Conservation (phyloP, 2,113 vertebrate genomes). For the Vulpes lagopus region DNA sequence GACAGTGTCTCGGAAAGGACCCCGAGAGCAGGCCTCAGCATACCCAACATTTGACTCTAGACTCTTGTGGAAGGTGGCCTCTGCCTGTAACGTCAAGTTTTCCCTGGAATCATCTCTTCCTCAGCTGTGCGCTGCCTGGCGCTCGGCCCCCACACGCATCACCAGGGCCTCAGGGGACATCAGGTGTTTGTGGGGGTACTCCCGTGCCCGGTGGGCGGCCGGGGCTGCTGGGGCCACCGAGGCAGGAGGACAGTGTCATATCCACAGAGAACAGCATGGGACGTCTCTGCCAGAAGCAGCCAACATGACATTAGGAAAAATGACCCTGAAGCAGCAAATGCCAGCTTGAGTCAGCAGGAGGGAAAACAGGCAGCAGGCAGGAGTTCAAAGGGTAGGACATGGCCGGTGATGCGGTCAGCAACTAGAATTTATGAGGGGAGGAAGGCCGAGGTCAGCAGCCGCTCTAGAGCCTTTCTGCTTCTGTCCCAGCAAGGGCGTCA, state of each 20-base stretch:
- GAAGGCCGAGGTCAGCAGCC: background rate
- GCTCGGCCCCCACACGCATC: too few species aligned
- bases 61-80: too few species aligned
- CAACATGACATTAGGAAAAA: background rate
- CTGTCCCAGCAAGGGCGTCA: constrained; percentile 18
- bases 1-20: background rate
- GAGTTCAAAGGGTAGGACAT: background rate
- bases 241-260: background rate
- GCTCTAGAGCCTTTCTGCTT: background rate
- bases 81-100: too few species aligned
- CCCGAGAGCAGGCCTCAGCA: too few species aligned
- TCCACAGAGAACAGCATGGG: background rate
- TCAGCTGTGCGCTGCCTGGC: too few species aligned
- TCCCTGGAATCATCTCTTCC: too few species aligned
- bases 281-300: background rate
- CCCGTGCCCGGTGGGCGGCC: too few species aligned
- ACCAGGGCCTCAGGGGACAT: too few species aligned
- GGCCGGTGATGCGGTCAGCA: background rate
- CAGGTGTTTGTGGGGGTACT: too few species aligned
- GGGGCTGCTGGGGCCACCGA: too few species aligned
- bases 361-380: background rate
- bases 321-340: background rate
- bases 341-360: background rate
- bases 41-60: too few species aligned
- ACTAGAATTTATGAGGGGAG: background rate